Evolutionary conservation across 2,888 invertebrate species (phyloP), one percentile per base, ranked within the genome.

Genomic region (Yponomeuta sedellus): DNA sequence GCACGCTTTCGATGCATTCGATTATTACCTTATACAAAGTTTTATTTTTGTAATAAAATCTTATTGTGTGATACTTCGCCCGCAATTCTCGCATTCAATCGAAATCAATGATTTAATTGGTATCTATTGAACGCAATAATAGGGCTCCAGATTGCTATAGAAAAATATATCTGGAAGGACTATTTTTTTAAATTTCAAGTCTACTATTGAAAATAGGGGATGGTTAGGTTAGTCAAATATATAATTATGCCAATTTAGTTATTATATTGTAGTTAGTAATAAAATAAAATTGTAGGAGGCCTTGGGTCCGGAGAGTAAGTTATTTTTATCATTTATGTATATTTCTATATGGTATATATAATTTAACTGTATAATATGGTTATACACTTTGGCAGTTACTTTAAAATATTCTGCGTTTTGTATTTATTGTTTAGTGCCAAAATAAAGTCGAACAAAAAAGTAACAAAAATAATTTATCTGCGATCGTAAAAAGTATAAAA

Each of bases 181-280:
- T 59, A 5, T 59, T 59, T 59, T 59, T 25, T 16, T 52, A 52
- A 52, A 0, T 34, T 52, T 52, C 2, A 52, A 16, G 44, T 52
- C 16, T 59, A 59, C 12, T 10, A 25, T 57, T 57, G 8, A 22
- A 25, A 73, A 75, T 68, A 72, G 76, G 73, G 70, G 71, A 75
- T 77, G 77, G 76, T 74, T 73, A 77, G 75, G 71, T 66, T 73
- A 59, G 59, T 59, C 25, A 11, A 22, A 20, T 59, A 59, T 52
- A 19, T 20, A 34, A 34, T 20, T 59, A 59, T 20, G 59, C 59
- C 59, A 59, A 59, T 59, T 59, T 59, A 11, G 25, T 22, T 59
- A 10, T 59, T 25, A 59, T 59, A 6, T 22, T 11, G 22, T 52
- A 52, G 44, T 52, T 52, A 52, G 44, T 52, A 4, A 52, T 2